Percentiles rank a stretch among this genome's conserved stretches.
These are phyloP conservation scores for Helleia helle DNA, from an alignment of 2,888 invertebrate genomes.

Conservation along the genomic window DNA sequence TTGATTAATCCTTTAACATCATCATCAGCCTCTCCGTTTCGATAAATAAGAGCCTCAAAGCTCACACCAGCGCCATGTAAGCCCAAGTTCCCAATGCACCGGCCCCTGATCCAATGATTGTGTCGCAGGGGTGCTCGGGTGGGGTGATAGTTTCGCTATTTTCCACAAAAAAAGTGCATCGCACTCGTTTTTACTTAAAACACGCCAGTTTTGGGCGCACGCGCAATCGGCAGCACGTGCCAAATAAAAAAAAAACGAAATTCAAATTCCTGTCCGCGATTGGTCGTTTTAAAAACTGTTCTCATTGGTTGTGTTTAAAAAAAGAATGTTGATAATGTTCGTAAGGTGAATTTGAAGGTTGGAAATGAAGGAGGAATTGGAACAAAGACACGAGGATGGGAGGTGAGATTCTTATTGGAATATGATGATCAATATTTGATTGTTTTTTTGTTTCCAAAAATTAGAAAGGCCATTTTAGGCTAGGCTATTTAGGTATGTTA, in stretches of 20 bases:
- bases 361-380: slow-evolving; percentile 37
- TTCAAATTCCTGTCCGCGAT: slow-evolving; percentile 15
- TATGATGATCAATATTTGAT: no score
- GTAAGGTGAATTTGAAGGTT: slow-evolving; percentile 14
- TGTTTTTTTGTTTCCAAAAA: neutral
- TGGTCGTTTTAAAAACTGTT: neutral
- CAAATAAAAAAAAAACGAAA: slow-evolving; percentile 17
- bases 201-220: slow-evolving; percentile 58
- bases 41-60: no score
- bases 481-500: no score
- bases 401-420: slow-evolving; percentile 46
- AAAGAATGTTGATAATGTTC: slow-evolving; percentile 11
- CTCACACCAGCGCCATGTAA: slow-evolving; percentile 45
- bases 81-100: slow-evolving; percentile 48
- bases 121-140: slow-evolving; percentile 44
- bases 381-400: slow-evolving; percentile 34
- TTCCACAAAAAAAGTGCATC: slow-evolving; percentile 55
- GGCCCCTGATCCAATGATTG: slow-evolving; percentile 56
- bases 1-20: no score
- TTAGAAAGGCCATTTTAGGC: neutral
- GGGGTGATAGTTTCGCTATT: slow-evolving; percentile 64
- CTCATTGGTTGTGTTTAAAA: neutral
- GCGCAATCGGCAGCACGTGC: slow-evolving; percentile 56
- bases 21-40: no score
- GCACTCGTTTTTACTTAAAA: slow-evolving; percentile 68